Conservation (phyloP, 1,140 invertebrate species). For the Pteromalus puparum region DNA sequence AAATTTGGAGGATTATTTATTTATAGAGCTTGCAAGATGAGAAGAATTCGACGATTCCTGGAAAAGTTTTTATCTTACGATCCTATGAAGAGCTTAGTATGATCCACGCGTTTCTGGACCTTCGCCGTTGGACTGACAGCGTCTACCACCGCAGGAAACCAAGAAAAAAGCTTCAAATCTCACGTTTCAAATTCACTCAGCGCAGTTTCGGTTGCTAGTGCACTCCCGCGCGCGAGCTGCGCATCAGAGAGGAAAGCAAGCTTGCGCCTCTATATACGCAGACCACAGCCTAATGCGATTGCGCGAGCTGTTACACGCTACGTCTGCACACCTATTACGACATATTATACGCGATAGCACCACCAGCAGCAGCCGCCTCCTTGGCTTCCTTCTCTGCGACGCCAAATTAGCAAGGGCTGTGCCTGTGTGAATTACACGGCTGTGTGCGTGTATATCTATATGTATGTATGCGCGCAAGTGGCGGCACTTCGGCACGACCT, state of each 20-base stretch:
- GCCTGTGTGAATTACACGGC: neutral
- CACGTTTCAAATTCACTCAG: neutral
- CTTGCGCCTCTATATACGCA: neutral
- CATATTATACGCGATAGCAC: neutral
- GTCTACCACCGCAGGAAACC: too few relatives aligned
- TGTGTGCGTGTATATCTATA: neutral
- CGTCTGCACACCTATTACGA: neutral
- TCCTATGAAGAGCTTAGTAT: too few relatives aligned
- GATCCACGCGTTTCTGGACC: too few relatives aligned
- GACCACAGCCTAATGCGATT: neutral
- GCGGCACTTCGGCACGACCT: conserved; percentile 57
- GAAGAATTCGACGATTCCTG: too few relatives aligned
- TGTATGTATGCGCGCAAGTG: conserved; percentile 42
- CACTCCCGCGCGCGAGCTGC: too few relatives aligned
- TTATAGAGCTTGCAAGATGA: too few relatives aligned
- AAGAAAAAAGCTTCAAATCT: neutral
- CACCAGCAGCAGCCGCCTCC: neutral
- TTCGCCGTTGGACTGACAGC: too few relatives aligned
- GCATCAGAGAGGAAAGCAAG: neutral
- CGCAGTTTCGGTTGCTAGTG: neutral
- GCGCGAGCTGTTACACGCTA: neutral
- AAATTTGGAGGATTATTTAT: too few relatives aligned
- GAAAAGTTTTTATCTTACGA: too few relatives aligned
- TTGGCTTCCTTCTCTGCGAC: neutral
- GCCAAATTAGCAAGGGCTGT: conserved; percentile 9